Percentiles rank a stretch among this genome's conserved stretches.
These are phyloP conservation scores for Caenorhabditis japonica DNA, from an alignment of 2,888 invertebrate species.

Conservation along the genomic window DNA sequence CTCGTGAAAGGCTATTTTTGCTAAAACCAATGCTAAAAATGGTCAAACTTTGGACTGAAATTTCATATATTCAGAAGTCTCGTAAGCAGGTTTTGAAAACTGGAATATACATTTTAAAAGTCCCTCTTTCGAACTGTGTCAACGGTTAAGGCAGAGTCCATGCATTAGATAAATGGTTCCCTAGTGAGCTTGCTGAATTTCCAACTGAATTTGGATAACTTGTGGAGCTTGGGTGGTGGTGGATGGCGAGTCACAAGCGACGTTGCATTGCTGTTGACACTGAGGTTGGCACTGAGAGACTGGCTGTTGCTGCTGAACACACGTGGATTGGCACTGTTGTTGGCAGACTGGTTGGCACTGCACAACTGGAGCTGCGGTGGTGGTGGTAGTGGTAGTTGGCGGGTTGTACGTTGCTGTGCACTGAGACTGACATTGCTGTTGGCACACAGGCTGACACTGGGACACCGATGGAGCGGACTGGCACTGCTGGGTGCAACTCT, in stretches of 20 bases:
- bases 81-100: too few species aligned
- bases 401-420: conserved; percentile 20
- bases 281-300: conserved; percentile 19
- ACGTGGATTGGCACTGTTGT: conserved; percentile 13
- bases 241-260: neutral
- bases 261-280: conserved; percentile 28
- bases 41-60: too few species aligned
- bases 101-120: too few species aligned
- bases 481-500: neutral
- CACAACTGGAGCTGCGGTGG: conserved; percentile 5
- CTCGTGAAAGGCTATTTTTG: too few species aligned
- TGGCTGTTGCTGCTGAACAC: neutral
- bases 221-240: conserved; percentile 11
- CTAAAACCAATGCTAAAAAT: too few species aligned
- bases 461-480: conserved; percentile 4
- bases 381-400: conserved; percentile 17
- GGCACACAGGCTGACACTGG: conserved; percentile 47
- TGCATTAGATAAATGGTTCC: too few species aligned
- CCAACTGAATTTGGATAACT: neutral
- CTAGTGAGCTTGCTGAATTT: conserved; percentile 23
- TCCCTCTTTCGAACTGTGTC: too few species aligned
- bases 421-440: conserved; percentile 38
- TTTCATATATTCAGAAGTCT: too few species aligned
- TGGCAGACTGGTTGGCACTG: conserved; percentile 14
- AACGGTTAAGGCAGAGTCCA: too few species aligned